phyloP scores from a whole-genome alignment of 1,140 invertebrate genomes.

The Grapholita molesta region DNA sequence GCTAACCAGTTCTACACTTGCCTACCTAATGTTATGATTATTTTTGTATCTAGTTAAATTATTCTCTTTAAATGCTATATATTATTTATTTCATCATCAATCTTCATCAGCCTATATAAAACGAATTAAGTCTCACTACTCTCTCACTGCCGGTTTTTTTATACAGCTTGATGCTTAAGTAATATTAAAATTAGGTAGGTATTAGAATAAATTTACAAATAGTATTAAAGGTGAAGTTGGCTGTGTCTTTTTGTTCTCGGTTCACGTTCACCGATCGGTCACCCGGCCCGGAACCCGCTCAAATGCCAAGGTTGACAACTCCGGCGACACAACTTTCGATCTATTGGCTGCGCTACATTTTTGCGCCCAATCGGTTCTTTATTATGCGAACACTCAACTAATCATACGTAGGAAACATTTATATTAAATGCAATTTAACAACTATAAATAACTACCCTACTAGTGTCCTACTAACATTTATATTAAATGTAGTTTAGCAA shows the following conservation, averaged over 20 bases:
- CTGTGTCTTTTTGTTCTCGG: constrained; percentile 29
- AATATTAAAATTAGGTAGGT: neutral
- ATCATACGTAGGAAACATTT: neutral
- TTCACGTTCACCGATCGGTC: constrained; percentile 39
- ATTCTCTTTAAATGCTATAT: no score
- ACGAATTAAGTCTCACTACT: no score
- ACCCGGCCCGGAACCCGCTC: constrained; percentile 64
- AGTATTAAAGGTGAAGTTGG: constrained; percentile 2
- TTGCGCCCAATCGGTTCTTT: constrained; percentile 57
- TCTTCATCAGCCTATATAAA: no score
- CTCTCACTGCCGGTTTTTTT: neutral
- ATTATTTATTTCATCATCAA: no score
- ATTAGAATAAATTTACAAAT: neutral
- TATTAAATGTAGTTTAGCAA: no score
- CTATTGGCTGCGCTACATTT: constrained; percentile 66
- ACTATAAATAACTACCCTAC: no score
- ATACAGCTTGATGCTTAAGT: neutral
- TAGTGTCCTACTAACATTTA: no score
- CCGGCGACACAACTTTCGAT: constrained; percentile 75
- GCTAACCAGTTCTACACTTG: no score
- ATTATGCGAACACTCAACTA: neutral
- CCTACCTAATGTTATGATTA: no score
- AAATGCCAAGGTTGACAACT: constrained; percentile 77
- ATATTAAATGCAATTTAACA: neutral
- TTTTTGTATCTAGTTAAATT: no score